Base-by-base conservation (phyloP, 2,888 invertebrate genomes). In the Drosophila nr. perissopoda region DNA sequence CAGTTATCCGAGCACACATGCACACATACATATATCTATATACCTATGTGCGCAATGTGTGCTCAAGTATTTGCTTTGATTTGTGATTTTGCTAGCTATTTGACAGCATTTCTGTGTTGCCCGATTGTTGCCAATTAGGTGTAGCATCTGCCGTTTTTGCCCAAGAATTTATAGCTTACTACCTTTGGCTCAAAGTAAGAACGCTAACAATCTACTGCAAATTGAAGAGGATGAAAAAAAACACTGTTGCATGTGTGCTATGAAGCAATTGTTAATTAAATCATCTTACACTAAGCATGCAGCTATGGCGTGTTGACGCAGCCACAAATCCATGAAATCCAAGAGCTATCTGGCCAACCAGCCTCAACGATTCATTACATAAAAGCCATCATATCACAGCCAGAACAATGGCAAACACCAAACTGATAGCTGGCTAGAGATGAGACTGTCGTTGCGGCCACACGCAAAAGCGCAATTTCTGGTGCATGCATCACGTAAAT, bases 401-500 rank as follows among this genome's bases (percentile, higher is more conserved):
- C 65, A 62, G 40, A 66, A 66, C 27, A 45, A 49, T 18, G 48
- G 21, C 29, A 10, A 53, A 21, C 62, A 64, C 48, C 21, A 13
- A 54, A 66, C 8, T 40, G 33, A 13, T 11, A 33, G 72, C 34
- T 42, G 72, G 29, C 42, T 27, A 29, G 21, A 57, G 61, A 62
- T 56, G 74, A 45, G 68, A 25, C 40, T 49, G 61, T 61, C 21
- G 40, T 77, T 67, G 68, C 54, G 48, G 63, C 53, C 73, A 84
- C 78, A 84, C 63, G 88, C 85, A 79, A 77, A 85, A 69, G 72
- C 66, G 74, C 86, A 77, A 84, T 87, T 84, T 82, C 79, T 72
- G 67, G 53, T 70, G 71, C 85, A 76, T 84, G 88, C 73, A 84
- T 80, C 88, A 80, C 88, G 74, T 78, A 84, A 88, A 78, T 78